Base-by-base conservation (phyloP, 2,113 vertebrate species). In the Lepus europaeus region DNA sequence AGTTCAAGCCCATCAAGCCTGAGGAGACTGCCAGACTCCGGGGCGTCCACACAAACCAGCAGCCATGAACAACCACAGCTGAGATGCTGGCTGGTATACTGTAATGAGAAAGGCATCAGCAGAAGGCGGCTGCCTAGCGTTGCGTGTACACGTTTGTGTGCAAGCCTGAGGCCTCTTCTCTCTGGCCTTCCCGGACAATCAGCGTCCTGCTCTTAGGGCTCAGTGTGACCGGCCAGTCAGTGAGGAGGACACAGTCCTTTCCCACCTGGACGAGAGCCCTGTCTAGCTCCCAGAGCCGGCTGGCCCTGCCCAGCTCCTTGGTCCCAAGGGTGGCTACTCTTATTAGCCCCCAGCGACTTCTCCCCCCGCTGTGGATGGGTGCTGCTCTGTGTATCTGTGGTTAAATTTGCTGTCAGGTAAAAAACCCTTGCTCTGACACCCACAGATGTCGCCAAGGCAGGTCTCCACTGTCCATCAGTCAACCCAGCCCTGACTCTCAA, bases 81-180 rank as follows among this genome's bases (percentile, higher is more conserved):
- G 97, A 99, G 99, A 90, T 99, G 99, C 36, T 99, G 99, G 0
- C 99, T 99, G 92, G 99, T 99, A 95, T 99, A 99, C 94, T 99
- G 99, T 85, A 99, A 99, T 0, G 99, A 99, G 98, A 99, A 99
- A 95, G 99, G 99, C 98, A 99, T 99, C 98, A 99, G 99, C 99
- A 99, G 98, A 99, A 99, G 99, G 99, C 99, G 98, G 99, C 99
- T 0, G 99, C 99, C 0, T 99, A 99, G 96, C 99, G 99, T 95
- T 99, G 99, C 0, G 99, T 99, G 97, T 99, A 99, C 99, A 99
- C 99, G 98, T 99, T 99, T 1, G 99, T 99, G 88, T 99, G 99
- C 0, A 99, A 99, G 98, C 99, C 99, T 0, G 99, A 99, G 93
- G 99, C 0, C 97, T 99, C 90, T 99, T 99, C 98, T 99, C 99